Evolutionary conservation across 2,113 vertebrate species (phyloP), one percentile per base, ranked within the genome.

Genomic region (Ceratotherium simum): DNA sequence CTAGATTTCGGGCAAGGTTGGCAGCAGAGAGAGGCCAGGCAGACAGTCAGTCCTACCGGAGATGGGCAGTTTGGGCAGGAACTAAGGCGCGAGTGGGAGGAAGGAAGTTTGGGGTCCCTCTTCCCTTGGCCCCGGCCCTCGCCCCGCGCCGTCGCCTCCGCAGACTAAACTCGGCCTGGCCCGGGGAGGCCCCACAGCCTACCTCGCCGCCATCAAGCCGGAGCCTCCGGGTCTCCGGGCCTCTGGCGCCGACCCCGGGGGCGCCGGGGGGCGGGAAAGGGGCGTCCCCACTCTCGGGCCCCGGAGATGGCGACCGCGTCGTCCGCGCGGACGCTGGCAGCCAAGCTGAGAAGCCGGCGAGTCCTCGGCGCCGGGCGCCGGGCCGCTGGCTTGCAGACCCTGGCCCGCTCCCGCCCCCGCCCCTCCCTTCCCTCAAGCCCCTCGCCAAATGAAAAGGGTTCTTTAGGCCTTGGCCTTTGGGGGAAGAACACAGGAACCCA

Each of bases 1-100:
- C 98, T 98, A 99, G 97, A 96, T 98, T 98, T 98, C 98, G 92
- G 98, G 97, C 96, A 98, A 98, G 92, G 98, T 98, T 98, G 98
- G 97, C 98, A 98, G 98, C 92, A 96, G 97, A 98, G 93, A 95
- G 96, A 97, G 95, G 97, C 96, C 97, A 31, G 96, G 98, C 95
- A 97, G 95, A 97, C 3, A 92, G 51, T 79, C 86, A 70, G 95
- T 98, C 98, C 83, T 96, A 81, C 90, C 48, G 92, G 88, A 98
- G 95, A 81, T 89, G 85, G 96, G 98, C 98, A 98, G 95, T 98
- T 98, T 84, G 85, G 86, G 91, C 96, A 92, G 96, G 84, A 91
- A 65, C 80, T 93, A 27, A 76, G 33, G 95, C 8, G n/a, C 6
- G 33, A 70, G 90, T 12, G 14, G 88, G 16, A 88, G 70, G 75